phyloP scores from a whole-genome alignment of 2,113 vertebrate species.

The Panthera uncia region DNA sequence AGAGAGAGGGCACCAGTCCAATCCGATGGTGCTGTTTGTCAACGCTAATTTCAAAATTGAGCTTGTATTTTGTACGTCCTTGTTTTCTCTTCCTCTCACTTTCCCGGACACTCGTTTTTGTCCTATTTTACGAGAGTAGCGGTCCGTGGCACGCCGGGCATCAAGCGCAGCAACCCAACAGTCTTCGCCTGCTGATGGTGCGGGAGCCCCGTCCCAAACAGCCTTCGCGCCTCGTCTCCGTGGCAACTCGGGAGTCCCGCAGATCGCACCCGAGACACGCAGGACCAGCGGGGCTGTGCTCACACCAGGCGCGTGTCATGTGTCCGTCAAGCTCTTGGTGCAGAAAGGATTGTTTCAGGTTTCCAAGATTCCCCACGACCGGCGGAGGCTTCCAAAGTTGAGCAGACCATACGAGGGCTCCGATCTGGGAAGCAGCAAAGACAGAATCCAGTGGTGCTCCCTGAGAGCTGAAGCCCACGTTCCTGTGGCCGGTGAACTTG shows the following conservation, averaged over 20 bases:
- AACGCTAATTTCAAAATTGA: neutral
- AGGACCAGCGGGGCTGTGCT: neutral
- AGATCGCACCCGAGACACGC: neutral
- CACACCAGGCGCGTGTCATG: rapidly evolving
- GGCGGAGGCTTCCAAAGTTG: neutral
- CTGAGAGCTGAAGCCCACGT: rapidly evolving
- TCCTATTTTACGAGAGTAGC: neutral
- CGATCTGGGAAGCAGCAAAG: neutral
- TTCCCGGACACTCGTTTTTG: neutral
- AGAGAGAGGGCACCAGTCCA: too few species aligned
- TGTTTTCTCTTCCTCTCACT: neutral
- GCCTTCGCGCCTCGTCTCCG: neutral
- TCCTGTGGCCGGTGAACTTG: neutral
- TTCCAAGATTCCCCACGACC: neutral
- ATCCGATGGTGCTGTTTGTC: neutral
- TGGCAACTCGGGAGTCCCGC: rapidly evolving
- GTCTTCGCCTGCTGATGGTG: rapidly evolving
- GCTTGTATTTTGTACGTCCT: too few species aligned
- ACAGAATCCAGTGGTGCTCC: neutral
- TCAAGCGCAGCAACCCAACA: rapidly evolving
- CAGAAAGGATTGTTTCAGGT: neutral
- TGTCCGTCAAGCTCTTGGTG: too few species aligned
- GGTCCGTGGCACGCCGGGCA: neutral
- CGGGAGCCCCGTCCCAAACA: neutral
- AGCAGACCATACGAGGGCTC: neutral